Percentiles rank a stretch among this genome's conserved stretches.
These are phyloP conservation scores for Carlito syrichta DNA, from an alignment of 2,113 vertebrate genomes.

Conservation along the genomic window DNA sequence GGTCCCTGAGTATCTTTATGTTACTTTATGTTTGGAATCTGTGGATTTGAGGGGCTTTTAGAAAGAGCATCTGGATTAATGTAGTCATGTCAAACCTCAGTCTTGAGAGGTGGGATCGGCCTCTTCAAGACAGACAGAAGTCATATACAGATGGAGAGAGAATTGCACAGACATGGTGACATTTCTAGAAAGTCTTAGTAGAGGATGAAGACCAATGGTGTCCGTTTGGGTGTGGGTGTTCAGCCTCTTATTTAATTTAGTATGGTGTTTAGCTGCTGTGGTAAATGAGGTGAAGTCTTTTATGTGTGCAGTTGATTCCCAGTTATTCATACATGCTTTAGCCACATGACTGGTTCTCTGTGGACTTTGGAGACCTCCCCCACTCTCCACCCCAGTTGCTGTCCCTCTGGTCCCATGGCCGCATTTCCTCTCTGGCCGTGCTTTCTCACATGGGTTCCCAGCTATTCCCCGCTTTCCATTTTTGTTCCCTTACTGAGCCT, in stretches of 20 bases:
- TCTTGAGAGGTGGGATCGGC: accelerated
- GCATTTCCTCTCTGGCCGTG: neutral
- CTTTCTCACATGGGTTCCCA: neutral
- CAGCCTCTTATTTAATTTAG: neutral
- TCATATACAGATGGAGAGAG: neutral
- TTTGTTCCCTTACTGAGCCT: neutral
- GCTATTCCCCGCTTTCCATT: neutral
- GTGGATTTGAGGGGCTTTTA: neutral
- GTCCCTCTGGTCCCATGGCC: neutral
- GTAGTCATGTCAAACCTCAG: neutral
- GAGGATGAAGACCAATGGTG: neutral
- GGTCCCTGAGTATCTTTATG: neutral
- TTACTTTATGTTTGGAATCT: slow-evolving; percentile 1
- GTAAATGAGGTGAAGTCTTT: slow-evolving; percentile 47
- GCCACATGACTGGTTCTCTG: slow-evolving; percentile 48
- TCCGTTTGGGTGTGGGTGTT: neutral
- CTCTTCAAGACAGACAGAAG: neutral
- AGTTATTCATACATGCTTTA: slow-evolving; percentile 44
- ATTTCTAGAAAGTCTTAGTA: neutral
- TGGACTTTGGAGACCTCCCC: neutral
- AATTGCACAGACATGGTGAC: neutral
- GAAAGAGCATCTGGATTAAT: slow-evolving; percentile 6
- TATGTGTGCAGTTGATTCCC: slow-evolving; percentile 56
- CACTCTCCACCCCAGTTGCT: neutral
- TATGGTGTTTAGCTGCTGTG: slow-evolving; percentile 39